Conservation (phyloP, 2,113 vertebrate species). For the Mesocricetus auratus region DNA sequence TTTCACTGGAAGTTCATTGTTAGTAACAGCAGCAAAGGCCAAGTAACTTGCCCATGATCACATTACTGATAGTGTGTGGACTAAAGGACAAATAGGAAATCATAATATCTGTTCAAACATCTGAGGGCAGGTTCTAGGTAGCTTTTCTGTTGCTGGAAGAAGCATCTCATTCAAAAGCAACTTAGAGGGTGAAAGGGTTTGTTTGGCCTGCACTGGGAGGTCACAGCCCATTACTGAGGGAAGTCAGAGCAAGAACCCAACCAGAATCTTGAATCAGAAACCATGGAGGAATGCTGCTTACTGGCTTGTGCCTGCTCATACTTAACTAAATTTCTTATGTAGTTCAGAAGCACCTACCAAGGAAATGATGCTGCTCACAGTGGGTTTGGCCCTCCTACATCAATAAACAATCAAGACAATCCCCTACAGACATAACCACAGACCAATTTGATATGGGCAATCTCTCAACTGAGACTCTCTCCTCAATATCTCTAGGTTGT, state of each 20-base stretch:
- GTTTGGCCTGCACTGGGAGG: too few relatives aligned
- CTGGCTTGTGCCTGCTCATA: not conserved
- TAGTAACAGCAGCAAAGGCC: not conserved
- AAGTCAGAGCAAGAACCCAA: not conserved
- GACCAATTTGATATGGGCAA: not conserved
- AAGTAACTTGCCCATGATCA: not conserved
- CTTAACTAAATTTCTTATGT: not conserved
- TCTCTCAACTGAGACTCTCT: not conserved
- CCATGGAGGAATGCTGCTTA: not conserved
- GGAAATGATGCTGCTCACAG: not conserved
- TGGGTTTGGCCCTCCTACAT: not conserved
- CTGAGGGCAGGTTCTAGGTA: not conserved
- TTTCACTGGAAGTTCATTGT: slow-evolving; percentile 39
- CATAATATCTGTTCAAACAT: too few relatives aligned
- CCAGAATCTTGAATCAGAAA: too few relatives aligned
- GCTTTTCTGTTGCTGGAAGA: not conserved
- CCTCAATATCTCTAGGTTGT: not conserved
- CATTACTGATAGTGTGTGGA: not conserved
- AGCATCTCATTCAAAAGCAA: not conserved
- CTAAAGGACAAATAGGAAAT: not conserved
- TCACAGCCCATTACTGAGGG: not conserved
- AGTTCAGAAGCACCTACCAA: not conserved
- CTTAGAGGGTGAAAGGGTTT: not conserved
- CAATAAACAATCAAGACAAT: not conserved
- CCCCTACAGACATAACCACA: not conserved